A percentile compares a stretch with the other conserved stretches of the same genome.
Conservation (phyloP, 2,113 vertebrate genomes). For the Triplophysa dalaica region DNA sequence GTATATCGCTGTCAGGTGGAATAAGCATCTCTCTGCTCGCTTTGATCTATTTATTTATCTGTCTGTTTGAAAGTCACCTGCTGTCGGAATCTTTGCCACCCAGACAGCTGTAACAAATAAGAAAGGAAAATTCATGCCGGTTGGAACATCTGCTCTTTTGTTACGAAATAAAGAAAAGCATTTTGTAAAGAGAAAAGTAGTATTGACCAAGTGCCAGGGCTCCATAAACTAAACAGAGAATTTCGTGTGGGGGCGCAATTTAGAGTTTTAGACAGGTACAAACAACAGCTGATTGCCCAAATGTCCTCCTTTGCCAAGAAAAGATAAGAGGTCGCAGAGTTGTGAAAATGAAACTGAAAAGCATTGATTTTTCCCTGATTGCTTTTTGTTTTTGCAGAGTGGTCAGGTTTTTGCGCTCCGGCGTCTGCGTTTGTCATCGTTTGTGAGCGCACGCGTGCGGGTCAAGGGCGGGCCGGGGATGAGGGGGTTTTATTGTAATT, state of each 20-base stretch:
- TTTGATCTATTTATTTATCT: conserved; percentile 35
- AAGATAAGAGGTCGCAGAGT: conserved; percentile 28
- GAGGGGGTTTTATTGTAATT: conserved; percentile 34
- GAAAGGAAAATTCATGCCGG: background rate
- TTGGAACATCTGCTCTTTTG: background rate
- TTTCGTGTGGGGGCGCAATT: conserved; percentile 36
- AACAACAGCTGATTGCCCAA: conserved; percentile 41
- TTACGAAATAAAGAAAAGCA: conserved; percentile 34
- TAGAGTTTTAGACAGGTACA: conserved; percentile 41
- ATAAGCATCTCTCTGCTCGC: background rate
- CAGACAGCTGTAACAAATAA: background rate
- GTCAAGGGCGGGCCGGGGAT: conserved; percentile 46
- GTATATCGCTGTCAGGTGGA: background rate
- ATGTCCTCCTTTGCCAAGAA: conserved; percentile 12
- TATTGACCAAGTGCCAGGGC: conserved; percentile 47
- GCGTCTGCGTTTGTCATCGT: conserved; percentile 26
- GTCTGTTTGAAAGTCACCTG: conserved; percentile 16
- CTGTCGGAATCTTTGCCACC: conserved; percentile 5
- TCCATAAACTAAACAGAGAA: conserved; percentile 45
- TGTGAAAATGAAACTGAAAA: conserved; percentile 48
- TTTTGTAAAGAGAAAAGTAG: conserved; percentile 38
- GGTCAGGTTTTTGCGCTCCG: conserved; percentile 34
- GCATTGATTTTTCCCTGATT: conserved; percentile 51
- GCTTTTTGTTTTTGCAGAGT: conserved; percentile 34
- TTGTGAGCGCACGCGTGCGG: conserved; percentile 39